phyloP scores from a whole-genome alignment of 1,140 invertebrate species.

The Elysia chlorotica region DNA sequence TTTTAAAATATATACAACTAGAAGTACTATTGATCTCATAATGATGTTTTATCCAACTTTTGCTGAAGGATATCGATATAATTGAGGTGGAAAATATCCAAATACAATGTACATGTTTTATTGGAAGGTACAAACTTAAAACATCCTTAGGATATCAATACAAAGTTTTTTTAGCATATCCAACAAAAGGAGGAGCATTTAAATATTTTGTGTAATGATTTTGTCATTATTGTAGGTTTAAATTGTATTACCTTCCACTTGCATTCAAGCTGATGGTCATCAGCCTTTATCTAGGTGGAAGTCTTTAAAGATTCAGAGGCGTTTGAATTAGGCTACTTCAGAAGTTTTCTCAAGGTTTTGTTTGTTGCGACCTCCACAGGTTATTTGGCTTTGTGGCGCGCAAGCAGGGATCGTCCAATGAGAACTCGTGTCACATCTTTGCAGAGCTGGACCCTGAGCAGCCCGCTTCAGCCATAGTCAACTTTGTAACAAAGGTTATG shows the following conservation, averaged over 20 bases:
- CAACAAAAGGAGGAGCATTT: background rate
- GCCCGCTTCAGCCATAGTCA: slow-evolving; percentile 92
- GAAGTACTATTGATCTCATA: too few relatives aligned
- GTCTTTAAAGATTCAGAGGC: too few relatives aligned
- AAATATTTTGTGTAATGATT: background rate
- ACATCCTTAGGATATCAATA: background rate
- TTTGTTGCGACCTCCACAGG: too few relatives aligned
- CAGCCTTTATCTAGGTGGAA: too few relatives aligned
- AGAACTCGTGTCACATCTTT: slow-evolving; percentile 96
- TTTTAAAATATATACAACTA: too few relatives aligned
- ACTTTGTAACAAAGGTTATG: slow-evolving; percentile 90
- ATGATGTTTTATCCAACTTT: too few relatives aligned
- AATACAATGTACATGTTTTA: background rate
- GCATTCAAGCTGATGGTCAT: too few relatives aligned
- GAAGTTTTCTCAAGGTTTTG: too few relatives aligned
- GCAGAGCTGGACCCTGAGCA: slow-evolving; percentile 94
- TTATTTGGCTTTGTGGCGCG: slow-evolving; percentile 92
- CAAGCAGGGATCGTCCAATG: slow-evolving; percentile 76
- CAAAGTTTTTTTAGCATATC: background rate
- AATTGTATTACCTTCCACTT: too few relatives aligned
- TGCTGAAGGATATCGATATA: too few relatives aligned
- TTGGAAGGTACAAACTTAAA: background rate
- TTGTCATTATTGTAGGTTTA: slow-evolving; percentile 4
- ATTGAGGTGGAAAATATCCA: too few relatives aligned
- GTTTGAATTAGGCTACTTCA: too few relatives aligned